phyloP scores from a whole-genome alignment of 1,140 invertebrate species.

The Rhizoglyphus robini region DNA sequence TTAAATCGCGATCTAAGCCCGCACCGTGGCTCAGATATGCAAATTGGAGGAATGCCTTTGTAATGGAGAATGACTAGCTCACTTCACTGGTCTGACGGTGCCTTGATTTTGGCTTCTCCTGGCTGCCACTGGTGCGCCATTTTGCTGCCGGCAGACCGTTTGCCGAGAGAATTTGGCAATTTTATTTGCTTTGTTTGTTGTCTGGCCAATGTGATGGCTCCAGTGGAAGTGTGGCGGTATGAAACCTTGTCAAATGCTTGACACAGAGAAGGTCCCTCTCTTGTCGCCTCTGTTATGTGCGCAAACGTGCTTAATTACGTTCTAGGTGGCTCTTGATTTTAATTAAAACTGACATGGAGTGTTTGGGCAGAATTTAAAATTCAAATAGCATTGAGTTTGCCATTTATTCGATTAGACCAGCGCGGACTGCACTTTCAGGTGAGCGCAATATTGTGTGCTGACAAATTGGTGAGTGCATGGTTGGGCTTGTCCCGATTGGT shows the following conservation, averaged over 20 bases:
- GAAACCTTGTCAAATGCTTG: neutral
- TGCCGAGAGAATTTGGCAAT: neutral
- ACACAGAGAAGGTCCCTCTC: no score
- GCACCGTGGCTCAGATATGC: neutral
- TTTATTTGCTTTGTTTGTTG: neutral
- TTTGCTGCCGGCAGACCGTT: neutral
- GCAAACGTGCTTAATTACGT: constrained; percentile 7
- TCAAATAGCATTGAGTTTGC: neutral
- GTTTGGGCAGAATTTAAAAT: constrained; percentile 3
- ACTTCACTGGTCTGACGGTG: neutral
- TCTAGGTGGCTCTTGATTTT: constrained; percentile 10
- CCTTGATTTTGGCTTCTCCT: neutral
- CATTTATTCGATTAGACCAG: constrained; percentile 7
- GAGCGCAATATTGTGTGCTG: no score
- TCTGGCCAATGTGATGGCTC: no score
- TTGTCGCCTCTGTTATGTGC: no score
- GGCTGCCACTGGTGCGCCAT: neutral
- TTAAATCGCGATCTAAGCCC: neutral
- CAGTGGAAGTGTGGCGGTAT: neutral
- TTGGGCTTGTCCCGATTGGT: neutral
- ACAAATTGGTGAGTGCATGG: no score
- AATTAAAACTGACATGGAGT: constrained; percentile 8
- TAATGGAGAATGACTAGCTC: neutral
- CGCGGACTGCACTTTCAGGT: neutral
- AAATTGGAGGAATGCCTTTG: neutral